Percentiles rank a stretch among this genome's conserved stretches.
Evolutionary conservation across 53 echinoderm and acorn worm genomes (phyloP).

Genomic region (Pentamera pediparva): DNA sequence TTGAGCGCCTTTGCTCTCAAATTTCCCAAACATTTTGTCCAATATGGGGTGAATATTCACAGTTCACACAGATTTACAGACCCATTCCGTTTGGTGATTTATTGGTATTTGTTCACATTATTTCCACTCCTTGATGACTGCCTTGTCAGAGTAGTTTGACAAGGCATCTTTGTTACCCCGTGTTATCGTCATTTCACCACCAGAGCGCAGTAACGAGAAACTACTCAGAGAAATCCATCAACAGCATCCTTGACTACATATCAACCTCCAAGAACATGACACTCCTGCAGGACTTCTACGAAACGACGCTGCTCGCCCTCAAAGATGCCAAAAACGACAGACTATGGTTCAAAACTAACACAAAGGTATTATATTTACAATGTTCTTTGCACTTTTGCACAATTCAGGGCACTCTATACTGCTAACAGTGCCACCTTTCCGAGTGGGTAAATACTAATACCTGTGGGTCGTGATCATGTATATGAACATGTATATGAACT

Average conservation of each 20-base stretch:
- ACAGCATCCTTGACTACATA: conserved; percentile 97
- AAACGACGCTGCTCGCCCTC: conserved; percentile 93
- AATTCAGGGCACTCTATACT: neutral
- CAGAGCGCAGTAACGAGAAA: conserved; percentile 99
- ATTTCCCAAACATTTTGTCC: too few species aligned
- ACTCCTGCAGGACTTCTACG: conserved; percentile 96
- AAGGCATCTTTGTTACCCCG: neutral
- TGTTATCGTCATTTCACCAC: neutral
- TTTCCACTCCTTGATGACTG: too few species aligned
- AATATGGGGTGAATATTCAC: too few species aligned
- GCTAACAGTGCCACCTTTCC: neutral
- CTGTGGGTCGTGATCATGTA: too few species aligned
- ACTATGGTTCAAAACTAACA: conserved; percentile 98
- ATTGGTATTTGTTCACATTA: too few species aligned
- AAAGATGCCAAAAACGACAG: conserved; percentile 98
- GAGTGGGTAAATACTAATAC: neutral
- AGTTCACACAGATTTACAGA: too few species aligned
- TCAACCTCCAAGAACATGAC: conserved; percentile 99
- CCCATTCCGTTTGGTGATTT: too few species aligned
- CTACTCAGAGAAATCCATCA: conserved; percentile 99
- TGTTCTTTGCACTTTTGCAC: neutral
- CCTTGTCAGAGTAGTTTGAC: too few species aligned
- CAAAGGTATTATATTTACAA: conserved; percentile 57
- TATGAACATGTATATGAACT: too few species aligned
- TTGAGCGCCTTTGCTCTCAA: too few species aligned